These are phyloP conservation scores for Anabas testudineus DNA, from an alignment of 2,797 vertebrate genomes.

Conservation along the genomic window DNA sequence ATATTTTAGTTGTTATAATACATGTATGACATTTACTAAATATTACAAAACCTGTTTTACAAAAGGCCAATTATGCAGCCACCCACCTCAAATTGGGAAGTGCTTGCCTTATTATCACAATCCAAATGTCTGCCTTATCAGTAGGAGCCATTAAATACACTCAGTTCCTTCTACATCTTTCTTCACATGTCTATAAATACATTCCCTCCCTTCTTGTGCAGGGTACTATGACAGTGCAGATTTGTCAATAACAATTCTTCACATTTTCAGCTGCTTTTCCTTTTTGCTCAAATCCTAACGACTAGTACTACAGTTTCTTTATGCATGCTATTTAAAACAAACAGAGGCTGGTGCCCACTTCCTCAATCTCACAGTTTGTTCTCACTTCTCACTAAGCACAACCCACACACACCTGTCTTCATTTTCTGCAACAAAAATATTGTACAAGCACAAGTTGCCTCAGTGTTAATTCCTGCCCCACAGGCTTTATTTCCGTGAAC, in stretches of 20 bases:
- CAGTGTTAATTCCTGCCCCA: slow-evolving; percentile 35
- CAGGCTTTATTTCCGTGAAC: slow-evolving; percentile 92
- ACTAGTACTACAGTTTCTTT: slow-evolving; percentile 33
- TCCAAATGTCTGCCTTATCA: slow-evolving; percentile 59
- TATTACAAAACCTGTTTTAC: slow-evolving; percentile 67
- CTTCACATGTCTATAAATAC: slow-evolving; percentile 45
- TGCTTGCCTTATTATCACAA: slow-evolving; percentile 53
- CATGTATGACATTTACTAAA: slow-evolving; percentile 71
- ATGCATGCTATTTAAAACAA: slow-evolving; percentile 40
- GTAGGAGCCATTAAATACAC: slow-evolving; percentile 13
- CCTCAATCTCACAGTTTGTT: slow-evolving; percentile 58
- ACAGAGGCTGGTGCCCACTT: slow-evolving; percentile 46
- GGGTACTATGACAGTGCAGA: slow-evolving; percentile 11
- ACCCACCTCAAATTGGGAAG: slow-evolving; percentile 50
- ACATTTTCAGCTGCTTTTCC: slow-evolving; percentile 35
- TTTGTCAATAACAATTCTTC: slow-evolving; percentile 26
- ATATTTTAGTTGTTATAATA: slow-evolving; percentile 67
- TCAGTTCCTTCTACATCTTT: slow-evolving; percentile 16
- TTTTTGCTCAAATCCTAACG: slow-evolving; percentile 15
- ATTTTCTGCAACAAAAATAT: slow-evolving; percentile 54
- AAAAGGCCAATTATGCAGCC: slow-evolving; percentile 74
- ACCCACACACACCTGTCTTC: slow-evolving; percentile 74
- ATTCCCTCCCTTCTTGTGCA: slow-evolving; percentile 21
- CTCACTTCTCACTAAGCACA: slow-evolving; percentile 56
- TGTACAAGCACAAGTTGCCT: slow-evolving; percentile 58